Evolutionary conservation across 2,797 vertebrate species (phyloP), one percentile per base, ranked within the genome.

Genomic region (Mus caroli): DNA sequence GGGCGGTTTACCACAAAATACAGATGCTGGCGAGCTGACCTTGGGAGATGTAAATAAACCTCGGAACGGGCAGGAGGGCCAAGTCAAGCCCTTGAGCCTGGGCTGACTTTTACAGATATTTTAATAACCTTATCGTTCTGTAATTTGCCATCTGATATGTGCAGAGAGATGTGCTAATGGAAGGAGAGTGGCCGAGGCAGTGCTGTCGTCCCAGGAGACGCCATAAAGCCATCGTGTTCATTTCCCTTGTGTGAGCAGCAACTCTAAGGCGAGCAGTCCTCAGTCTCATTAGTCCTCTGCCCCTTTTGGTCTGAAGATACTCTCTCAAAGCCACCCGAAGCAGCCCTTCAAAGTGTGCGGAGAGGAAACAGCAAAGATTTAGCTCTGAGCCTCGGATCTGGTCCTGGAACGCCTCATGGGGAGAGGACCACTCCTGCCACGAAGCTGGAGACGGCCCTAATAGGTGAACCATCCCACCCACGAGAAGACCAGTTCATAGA

Each of bases 101-200:
- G 88, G 89, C 94, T 94, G 93, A 88, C 93, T 95, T 2, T 62
- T 84, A 95, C 24, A 71, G 15, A 24, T 87, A 82, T 92, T 82
- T 54, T 54, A 58, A 93, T 94, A 91, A 95, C 69, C 92, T 88
- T 76, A 78, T 89, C 79, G 17, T 92, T 2, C 75, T n/a, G 78
- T 90, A 83, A 79, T 77, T 64, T 54, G 26, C 97, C 97, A 26
- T 9, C 37, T 20, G 87, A 94, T 96, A 85, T 34, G 60, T 64
- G 87, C 86, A 89, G 77, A 92, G 90, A 95, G 76, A 22, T 79
- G 95, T 15, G 11, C 96, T 94, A 88, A 95, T 1, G 92, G 96
- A 92, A 90, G 0, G 58, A 86, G 91, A 96, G 96, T 10, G 92
- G 58, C 94, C 8, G 34, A 77, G 3, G 0, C 1, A 12, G 93